These are phyloP conservation scores for Dryococelus australis DNA, from an alignment of 2,888 invertebrate species.

Conservation along the genomic window DNA sequence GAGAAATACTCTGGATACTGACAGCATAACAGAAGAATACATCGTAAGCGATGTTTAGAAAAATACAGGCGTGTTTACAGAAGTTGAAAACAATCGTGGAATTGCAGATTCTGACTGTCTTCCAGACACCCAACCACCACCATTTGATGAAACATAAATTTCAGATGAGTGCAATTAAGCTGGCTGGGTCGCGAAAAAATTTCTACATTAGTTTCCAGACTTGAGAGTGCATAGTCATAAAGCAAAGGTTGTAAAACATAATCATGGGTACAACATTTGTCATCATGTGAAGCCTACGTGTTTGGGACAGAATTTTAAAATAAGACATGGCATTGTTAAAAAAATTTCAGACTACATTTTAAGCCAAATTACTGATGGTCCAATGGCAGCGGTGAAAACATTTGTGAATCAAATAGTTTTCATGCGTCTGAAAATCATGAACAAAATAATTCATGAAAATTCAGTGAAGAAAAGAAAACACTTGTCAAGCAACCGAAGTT, in stretches of 20 bases:
- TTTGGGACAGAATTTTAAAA: background rate
- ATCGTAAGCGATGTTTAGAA: background rate
- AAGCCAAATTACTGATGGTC: background rate
- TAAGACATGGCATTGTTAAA: background rate
- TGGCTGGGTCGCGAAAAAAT: background rate
- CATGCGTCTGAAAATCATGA: background rate
- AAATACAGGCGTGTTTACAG: background rate
- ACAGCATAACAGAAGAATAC: background rate
- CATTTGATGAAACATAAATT: background rate
- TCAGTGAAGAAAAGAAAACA: background rate
- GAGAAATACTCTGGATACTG: background rate
- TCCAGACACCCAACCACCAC: background rate
- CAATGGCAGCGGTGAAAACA: background rate
- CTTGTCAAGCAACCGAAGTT: background rate
- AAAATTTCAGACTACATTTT: background rate
- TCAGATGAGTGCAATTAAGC: background rate
- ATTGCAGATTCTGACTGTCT: background rate
- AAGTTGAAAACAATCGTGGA: no score
- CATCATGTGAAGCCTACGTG: background rate
- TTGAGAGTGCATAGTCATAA: background rate
- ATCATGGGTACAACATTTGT: background rate
- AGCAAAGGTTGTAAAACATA: background rate
- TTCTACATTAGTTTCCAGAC: background rate
- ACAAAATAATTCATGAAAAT: background rate
- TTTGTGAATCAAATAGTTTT: no score